These are phyloP conservation scores for Rhinatrema bivittatum DNA, from an alignment of 2,797 vertebrate species.

Conservation along the genomic window DNA sequence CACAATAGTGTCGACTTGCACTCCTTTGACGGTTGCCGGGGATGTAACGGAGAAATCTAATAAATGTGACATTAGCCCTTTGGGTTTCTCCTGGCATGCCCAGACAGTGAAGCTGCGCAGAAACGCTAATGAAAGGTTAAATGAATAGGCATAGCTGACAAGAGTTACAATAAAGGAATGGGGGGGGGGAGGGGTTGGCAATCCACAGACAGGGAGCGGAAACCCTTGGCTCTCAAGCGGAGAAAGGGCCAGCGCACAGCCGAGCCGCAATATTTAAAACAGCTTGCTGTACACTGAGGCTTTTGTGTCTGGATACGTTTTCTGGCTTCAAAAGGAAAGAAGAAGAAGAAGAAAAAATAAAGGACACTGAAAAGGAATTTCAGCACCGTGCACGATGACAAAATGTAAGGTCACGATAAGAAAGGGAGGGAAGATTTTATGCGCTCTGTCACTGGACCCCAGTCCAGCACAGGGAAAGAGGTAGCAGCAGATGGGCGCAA, in stretches of 20 bases:
- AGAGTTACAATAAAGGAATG: constrained; percentile 86
- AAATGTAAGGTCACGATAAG: constrained; percentile 81
- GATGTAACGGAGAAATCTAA: constrained; percentile 95
- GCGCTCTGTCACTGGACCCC: constrained; percentile 73
- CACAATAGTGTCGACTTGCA: constrained; percentile 66
- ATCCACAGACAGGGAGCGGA: constrained; percentile 72
- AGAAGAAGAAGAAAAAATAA: no score
- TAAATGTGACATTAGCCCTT: constrained; percentile 97
- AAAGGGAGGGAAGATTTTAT: constrained; percentile 74
- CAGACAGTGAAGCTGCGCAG: constrained; percentile 81
- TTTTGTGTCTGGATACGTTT: constrained; percentile 66
- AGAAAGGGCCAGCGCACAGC: constrained; percentile 73
- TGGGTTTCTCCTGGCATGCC: constrained; percentile 76
- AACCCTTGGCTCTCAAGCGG: constrained; percentile 69
- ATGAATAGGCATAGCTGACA: constrained; percentile 96
- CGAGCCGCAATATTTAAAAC: constrained; percentile 85
- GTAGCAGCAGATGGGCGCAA: constrained; percentile 36
- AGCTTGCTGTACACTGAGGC: constrained; percentile 74
- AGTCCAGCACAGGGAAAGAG: constrained; percentile 45
- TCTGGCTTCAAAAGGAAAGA: constrained; percentile 64
- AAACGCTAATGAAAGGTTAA: constrained; percentile 99
- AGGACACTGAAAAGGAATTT: constrained; percentile 83
- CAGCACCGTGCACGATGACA: constrained; percentile 77
- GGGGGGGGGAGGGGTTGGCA: constrained; percentile 59
- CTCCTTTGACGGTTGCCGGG: constrained; percentile 86